These are phyloP conservation scores for Eubucco bourcierii DNA, from an alignment of 2,113 vertebrate genomes.

Conservation along the genomic window DNA sequence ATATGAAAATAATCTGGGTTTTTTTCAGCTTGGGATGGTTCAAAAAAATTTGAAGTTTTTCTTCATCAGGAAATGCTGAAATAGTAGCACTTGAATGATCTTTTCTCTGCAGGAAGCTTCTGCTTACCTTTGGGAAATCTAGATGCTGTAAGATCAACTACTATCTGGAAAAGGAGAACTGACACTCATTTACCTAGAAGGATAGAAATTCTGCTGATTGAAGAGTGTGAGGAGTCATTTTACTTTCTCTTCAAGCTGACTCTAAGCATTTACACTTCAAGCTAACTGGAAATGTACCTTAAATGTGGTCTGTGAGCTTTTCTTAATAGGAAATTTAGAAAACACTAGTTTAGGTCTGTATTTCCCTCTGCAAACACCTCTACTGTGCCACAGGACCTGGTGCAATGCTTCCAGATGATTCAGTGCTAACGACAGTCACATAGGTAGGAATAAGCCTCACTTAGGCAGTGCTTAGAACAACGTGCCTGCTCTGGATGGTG, in stretches of 20 bases:
- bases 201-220: not conserved
- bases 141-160: not conserved
- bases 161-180: not conserved
- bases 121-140: not conserved
- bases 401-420: not conserved
- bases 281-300: not conserved
- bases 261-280: not conserved
- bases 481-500: not conserved
- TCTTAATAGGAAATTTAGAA: not conserved
- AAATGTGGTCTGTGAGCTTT: not conserved
- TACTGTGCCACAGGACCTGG: not conserved
- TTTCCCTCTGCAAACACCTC: not conserved
- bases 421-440: not conserved
- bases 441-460: not conserved
- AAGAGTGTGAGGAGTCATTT: not conserved
- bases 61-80: not conserved
- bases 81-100: not conserved
- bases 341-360: not conserved
- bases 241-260: not conserved
- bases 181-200: not conserved
- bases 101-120: not conserved
- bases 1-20: not conserved
- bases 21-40: not conserved
- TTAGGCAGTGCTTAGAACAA: not conserved
- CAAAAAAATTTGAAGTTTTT: not conserved